Conservation (phyloP, 2,888 invertebrate species). For the Napeogenes inachia region DNA sequence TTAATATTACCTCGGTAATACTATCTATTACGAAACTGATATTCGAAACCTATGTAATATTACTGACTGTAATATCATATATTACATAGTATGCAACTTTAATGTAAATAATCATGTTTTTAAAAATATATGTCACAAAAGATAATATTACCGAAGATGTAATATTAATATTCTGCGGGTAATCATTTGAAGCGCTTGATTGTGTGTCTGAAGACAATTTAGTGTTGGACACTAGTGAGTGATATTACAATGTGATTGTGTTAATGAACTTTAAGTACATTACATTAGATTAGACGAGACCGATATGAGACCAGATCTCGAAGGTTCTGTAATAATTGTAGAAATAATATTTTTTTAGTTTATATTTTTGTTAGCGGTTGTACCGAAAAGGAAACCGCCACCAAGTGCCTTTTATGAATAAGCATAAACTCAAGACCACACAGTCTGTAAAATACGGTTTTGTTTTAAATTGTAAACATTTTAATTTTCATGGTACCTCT, state of each 20-base stretch:
- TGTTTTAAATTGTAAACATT: neutral
- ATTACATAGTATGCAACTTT: neutral
- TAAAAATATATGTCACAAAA: neutral
- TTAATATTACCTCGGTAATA: constrained; percentile 40
- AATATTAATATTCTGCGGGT: constrained; percentile 50
- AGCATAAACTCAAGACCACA: constrained; percentile 34
- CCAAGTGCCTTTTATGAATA: constrained; percentile 68
- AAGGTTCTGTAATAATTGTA: constrained; percentile 45
- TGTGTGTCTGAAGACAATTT: constrained; percentile 64
- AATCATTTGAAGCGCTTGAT: constrained; percentile 46
- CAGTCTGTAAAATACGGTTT: neutral
- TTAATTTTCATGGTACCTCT: constrained; percentile 6
- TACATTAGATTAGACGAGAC: constrained; percentile 43
- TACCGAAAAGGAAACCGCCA: constrained; percentile 71
- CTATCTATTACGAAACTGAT: constrained; percentile 26
- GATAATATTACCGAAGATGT: constrained; percentile 29
- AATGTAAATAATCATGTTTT: constrained; percentile 7
- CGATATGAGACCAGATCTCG: constrained; percentile 35
- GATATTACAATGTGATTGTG: constrained; percentile 76
- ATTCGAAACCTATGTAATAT: constrained; percentile 12
- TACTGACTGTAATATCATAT: constrained; percentile 4
- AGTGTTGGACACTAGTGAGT: constrained; percentile 69
- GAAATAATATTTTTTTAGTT: constrained; percentile 58
- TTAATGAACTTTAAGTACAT: constrained; percentile 69
- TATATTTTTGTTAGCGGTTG: constrained; percentile 57